These are phyloP conservation scores for Congeria kusceri DNA, from an alignment of 2,888 invertebrate genomes.

Conservation along the genomic window DNA sequence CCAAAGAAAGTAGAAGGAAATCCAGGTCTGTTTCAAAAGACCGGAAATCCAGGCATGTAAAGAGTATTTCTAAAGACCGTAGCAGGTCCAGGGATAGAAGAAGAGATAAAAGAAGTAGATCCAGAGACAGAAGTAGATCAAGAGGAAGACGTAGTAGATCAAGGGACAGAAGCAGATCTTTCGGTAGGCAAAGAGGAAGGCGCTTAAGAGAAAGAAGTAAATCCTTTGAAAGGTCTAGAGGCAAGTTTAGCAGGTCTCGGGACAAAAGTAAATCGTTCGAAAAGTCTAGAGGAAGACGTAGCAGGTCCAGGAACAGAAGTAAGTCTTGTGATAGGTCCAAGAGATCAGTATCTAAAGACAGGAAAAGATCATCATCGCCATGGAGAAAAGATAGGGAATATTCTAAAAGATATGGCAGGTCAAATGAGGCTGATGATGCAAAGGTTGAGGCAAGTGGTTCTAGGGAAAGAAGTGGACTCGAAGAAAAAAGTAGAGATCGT, in stretches of 20 bases:
- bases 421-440: conserved; percentile 47
- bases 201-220: conserved; percentile 33
- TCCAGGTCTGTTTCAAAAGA: conserved; percentile 37
- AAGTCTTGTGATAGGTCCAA: conserved; percentile 31
- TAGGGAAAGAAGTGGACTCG: conserved; percentile 29
- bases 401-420: conserved; percentile 42
- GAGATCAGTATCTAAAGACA: conserved; percentile 37
- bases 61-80: conserved; percentile 31
- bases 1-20: conserved; percentile 35
- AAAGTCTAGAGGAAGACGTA: conserved; percentile 23
- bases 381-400: conserved; percentile 57
- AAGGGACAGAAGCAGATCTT: conserved; percentile 19
- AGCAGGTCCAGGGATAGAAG: conserved; percentile 29
- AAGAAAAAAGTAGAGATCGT: conserved; percentile 22
- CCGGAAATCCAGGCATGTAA: conserved; percentile 12
- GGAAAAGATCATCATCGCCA: conserved; percentile 49
- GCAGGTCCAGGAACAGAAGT: conserved; percentile 23
- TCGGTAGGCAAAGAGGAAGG: conserved; percentile 30
- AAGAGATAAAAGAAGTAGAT: conserved; percentile 27
- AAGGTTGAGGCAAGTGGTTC: conserved; percentile 25
- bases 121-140: conserved; percentile 34
- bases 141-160: conserved; percentile 32
- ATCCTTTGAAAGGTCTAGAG: conserved; percentile 30
- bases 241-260: conserved; percentile 30
- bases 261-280: conserved; percentile 32